Evolutionary conservation across 2,797 vertebrate genomes (phyloP).

Genomic region (Microctenopoma lineatum): DNA sequence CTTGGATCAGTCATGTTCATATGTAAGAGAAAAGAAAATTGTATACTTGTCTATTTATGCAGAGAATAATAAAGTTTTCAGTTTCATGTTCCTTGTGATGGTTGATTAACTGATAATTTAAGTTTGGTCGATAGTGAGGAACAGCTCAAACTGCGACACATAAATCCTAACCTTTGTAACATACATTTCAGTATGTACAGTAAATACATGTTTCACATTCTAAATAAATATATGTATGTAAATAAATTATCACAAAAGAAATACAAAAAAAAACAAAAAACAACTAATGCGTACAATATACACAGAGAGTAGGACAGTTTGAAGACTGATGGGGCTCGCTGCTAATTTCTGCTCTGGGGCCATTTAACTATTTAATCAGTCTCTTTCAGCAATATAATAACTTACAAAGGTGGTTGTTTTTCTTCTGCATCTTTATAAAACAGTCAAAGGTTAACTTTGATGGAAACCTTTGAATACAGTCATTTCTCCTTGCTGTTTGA

Average conservation of each 20-base stretch:
- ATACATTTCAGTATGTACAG: background rate
- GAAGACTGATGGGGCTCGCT: background rate
- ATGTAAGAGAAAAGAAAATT: background rate
- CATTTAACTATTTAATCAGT: background rate
- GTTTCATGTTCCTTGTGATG: too few relatives aligned
- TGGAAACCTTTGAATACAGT: conserved; percentile 15
- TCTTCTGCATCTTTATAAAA: conserved; percentile 2
- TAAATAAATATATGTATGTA: background rate
- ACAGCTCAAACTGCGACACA: background rate
- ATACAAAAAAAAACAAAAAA: too few relatives aligned
- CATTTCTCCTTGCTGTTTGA: conserved; percentile 2
- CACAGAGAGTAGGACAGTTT: background rate
- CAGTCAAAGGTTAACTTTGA: conserved; percentile 9
- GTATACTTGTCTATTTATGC: background rate
- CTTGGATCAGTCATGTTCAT: background rate
- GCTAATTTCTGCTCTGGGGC: background rate
- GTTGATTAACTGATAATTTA: too few relatives aligned
- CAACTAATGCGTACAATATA: background rate
- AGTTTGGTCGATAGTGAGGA: background rate
- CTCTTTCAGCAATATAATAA: background rate
- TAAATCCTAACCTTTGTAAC: background rate
- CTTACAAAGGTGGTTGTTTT: background rate
- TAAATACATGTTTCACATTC: background rate
- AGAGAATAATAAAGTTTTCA: too few relatives aligned
- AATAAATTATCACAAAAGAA: too few relatives aligned